Conservation (phyloP, 2,797 vertebrate genomes). For the Erpetoichthys calabaricus region DNA sequence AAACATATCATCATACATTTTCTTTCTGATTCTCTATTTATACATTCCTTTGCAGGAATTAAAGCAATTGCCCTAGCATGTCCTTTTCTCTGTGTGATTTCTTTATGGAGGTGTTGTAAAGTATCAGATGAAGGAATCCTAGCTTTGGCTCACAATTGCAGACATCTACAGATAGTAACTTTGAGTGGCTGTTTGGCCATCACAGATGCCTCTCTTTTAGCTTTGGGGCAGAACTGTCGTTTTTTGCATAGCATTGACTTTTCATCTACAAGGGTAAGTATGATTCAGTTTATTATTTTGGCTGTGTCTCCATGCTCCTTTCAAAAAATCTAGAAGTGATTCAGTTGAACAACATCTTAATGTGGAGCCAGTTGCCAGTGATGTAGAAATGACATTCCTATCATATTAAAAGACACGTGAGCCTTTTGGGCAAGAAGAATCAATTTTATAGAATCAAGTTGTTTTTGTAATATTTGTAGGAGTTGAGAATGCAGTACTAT, state of each 20-base stretch:
- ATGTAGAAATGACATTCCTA: neutral
- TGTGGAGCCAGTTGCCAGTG: neutral
- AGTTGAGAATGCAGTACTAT: too few relatives aligned
- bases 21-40: too few relatives aligned
- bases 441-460: too few relatives aligned
- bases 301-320: neutral
- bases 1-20: too few relatives aligned
- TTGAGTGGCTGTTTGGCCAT: constrained; percentile 53
- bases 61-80: constrained; percentile 57
- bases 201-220: constrained; percentile 54
- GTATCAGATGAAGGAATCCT: constrained; percentile 58
- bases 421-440: too few relatives aligned
- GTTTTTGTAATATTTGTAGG: too few relatives aligned
- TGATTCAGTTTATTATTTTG: constrained; percentile 1
- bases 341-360: neutral
- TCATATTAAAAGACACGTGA: too few relatives aligned
- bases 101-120: constrained; percentile 50
- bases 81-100: constrained; percentile 43
- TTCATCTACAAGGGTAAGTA: constrained; percentile 56
- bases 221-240: constrained; percentile 54
- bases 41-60: constrained; percentile 39
- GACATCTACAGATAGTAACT: constrained; percentile 49
- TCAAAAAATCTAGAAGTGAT: neutral
- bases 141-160: constrained; percentile 55
- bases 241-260: constrained; percentile 61